These are phyloP conservation scores for Catotricha subobsoleta DNA, from an alignment of 2,888 invertebrate species.

Conservation along the genomic window DNA sequence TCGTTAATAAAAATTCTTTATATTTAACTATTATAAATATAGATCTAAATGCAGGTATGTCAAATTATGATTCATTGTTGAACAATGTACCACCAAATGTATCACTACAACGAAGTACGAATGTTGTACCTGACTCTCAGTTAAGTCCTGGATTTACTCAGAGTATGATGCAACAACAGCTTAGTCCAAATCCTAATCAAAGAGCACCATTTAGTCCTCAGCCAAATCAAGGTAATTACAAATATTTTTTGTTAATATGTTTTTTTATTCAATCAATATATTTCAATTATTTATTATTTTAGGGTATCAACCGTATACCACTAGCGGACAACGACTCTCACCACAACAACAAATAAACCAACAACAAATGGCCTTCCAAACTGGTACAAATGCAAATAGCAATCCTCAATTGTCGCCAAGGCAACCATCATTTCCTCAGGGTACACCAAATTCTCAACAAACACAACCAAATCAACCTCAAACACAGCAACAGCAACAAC, in stretches of 20 bases:
- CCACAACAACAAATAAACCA: constrained; percentile 24
- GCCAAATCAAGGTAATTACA: constrained; percentile 21
- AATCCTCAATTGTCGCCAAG: constrained; percentile 29
- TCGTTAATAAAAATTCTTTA: too few relatives aligned
- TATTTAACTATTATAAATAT: too few relatives aligned
- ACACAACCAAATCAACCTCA: constrained; percentile 28
- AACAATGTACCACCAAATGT: constrained; percentile 75
- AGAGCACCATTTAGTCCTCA: constrained; percentile 29
- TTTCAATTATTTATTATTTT: constrained; percentile 2
- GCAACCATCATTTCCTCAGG: constrained; percentile 18
- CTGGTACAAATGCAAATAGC: constrained; percentile 15
- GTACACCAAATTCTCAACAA: constrained; percentile 15
- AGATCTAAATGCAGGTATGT: constrained; percentile 20
- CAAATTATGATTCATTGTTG: constrained; percentile 55
- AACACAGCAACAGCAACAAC: constrained; percentile 15
- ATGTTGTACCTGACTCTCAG: constrained; percentile 37
- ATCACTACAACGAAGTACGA: constrained; percentile 53
- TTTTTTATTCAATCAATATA: neutral
- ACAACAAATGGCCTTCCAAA: constrained; percentile 18
- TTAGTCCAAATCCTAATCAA: constrained; percentile 27
- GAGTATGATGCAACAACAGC: constrained; percentile 28
- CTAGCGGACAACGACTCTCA: constrained; percentile 24
- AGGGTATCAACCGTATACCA: neutral
- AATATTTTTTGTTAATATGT: constrained; percentile 1
- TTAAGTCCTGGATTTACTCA: constrained; percentile 43